These are phyloP conservation scores for Neogobius melanostomus DNA, from an alignment of 2,113 vertebrate genomes.

Conservation along the genomic window DNA sequence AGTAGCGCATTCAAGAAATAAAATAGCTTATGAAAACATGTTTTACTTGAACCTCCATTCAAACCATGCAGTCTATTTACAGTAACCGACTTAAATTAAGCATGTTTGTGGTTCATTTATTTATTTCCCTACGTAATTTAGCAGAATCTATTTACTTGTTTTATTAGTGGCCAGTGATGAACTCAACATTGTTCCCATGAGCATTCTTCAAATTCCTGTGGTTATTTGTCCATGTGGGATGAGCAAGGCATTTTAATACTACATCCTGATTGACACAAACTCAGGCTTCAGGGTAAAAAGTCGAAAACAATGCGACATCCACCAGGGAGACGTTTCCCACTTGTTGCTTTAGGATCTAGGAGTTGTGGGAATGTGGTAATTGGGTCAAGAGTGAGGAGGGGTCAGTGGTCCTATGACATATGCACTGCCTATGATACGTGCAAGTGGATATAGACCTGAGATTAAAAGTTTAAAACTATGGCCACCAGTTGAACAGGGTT, in stretches of 20 bases:
- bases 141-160: background rate
- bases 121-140: background rate
- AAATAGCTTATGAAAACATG: background rate
- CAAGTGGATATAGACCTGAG: slow-evolving; percentile 4
- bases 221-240: slow-evolving; percentile 67
- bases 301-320: background rate
- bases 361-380: background rate
- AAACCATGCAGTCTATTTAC: background rate
- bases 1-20: background rate
- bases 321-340: background rate
- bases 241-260: slow-evolving; percentile 51
- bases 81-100: background rate
- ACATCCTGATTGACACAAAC: slow-evolving; percentile 30
- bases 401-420: slow-evolving; percentile 1
- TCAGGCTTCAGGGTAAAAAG: slow-evolving; percentile 4
- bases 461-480: slow-evolving; percentile 33
- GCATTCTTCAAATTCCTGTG: slow-evolving; percentile 71
- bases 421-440: slow-evolving; percentile 8
- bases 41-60: background rate
- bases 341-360: background rate
- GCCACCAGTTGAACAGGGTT: slow-evolving; percentile 29
- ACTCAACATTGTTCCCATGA: slow-evolving; percentile 62
- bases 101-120: background rate
- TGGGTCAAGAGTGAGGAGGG: background rate
- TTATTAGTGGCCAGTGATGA: slow-evolving; percentile 37